These are phyloP conservation scores for Epinotia bilunana DNA, from an alignment of 2,888 invertebrate species.

Conservation along the genomic window DNA sequence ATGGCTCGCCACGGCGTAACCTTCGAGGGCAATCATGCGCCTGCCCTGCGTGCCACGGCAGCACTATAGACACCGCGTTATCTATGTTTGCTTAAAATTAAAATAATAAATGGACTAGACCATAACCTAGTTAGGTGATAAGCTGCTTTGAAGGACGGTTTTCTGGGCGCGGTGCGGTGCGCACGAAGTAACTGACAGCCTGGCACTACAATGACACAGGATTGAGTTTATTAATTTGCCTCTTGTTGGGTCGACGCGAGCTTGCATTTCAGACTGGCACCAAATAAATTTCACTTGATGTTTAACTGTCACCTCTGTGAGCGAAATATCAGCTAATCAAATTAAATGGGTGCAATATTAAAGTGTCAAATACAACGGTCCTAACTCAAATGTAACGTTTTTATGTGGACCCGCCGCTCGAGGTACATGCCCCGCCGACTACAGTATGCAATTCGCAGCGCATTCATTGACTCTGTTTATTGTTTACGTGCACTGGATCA, in stretches of 20 bases:
- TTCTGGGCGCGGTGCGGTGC: slow-evolving; percentile 77
- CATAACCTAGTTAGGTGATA: slow-evolving; percentile 65
- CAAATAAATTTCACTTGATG: slow-evolving; percentile 52
- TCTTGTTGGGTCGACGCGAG: slow-evolving; percentile 63
- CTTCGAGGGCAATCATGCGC: slow-evolving; percentile 61
- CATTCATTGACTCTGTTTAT: slow-evolving; percentile 35
- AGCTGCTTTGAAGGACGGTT: slow-evolving; percentile 74
- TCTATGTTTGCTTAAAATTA: slow-evolving; percentile 71
- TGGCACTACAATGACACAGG: slow-evolving; percentile 59
- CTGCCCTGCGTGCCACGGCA: slow-evolving; percentile 56
- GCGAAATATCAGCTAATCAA: slow-evolving; percentile 43
- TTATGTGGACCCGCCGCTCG: not conserved
- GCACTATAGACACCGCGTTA: slow-evolving; percentile 46
- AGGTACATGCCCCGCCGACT: not conserved
- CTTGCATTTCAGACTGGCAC: slow-evolving; percentile 55
- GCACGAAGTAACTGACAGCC: slow-evolving; percentile 66
- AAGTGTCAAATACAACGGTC: slow-evolving; percentile 28
- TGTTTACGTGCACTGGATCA: slow-evolving; percentile 32
- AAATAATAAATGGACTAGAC: slow-evolving; percentile 75
- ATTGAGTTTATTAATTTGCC: slow-evolving; percentile 50
- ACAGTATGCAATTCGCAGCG: slow-evolving; percentile 16
- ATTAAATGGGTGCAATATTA: slow-evolving; percentile 39
- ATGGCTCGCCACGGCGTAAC: slow-evolving; percentile 59
- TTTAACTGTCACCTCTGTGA: slow-evolving; percentile 29
- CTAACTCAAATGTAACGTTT: slow-evolving; percentile 14